phyloP scores from a whole-genome alignment of 2,888 invertebrate genomes.

The Gari tellinella region DNA sequence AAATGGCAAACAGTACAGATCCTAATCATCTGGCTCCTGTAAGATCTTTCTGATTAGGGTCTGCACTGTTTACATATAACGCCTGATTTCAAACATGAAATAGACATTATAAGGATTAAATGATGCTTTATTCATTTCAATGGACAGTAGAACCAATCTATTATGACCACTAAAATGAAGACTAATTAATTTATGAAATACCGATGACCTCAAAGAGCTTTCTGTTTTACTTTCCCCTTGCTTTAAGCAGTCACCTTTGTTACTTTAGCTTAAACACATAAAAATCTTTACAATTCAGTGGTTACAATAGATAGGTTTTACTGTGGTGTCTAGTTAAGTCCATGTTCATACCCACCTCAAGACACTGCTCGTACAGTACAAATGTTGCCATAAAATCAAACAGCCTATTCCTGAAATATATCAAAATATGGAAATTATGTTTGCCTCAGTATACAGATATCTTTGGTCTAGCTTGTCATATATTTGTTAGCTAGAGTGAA shows the following conservation, averaged over 20 bases:
- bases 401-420: conserved; percentile 87
- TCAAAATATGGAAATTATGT: conserved; percentile 1
- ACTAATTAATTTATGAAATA: background rate
- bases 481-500: too few species aligned
- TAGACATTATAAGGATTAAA: background rate
- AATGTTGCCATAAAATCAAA: conserved; percentile 94
- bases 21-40: too few species aligned
- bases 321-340: background rate
- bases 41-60: too few species aligned
- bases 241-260: too few species aligned
- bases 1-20: too few species aligned
- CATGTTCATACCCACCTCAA: conserved; percentile 82
- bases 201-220: background rate
- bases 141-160: background rate
- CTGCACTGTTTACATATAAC: too few species aligned
- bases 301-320: background rate
- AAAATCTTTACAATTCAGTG: too few species aligned
- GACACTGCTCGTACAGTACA: conserved; percentile 92
- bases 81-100: too few species aligned
- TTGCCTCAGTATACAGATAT: background rate
- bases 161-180: background rate
- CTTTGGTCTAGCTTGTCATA: too few species aligned
- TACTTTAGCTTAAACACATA: too few species aligned
- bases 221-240: too few species aligned
- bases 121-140: background rate